Percentiles rank a stretch among this genome's conserved stretches.
Evolutionary conservation across 2,113 vertebrate genomes (phyloP).

Genomic region (Psittacara wagleri): DNA sequence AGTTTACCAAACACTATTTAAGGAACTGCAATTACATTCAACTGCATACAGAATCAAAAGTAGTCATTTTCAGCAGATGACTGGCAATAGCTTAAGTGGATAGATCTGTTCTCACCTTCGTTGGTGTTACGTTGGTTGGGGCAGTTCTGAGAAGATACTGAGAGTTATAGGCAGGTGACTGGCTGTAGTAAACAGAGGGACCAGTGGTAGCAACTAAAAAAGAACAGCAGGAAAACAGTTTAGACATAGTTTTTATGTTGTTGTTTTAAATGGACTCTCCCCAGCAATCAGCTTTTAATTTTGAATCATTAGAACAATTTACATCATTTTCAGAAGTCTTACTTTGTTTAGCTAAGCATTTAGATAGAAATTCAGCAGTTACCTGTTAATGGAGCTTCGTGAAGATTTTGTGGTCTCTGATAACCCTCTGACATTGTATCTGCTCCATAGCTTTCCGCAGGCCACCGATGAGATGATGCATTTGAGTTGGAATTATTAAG

Average conservation of each 20-base stretch:
- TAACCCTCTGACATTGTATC: slow-evolving; percentile 85
- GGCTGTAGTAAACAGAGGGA: slow-evolving; percentile 89
- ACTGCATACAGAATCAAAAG: not conserved
- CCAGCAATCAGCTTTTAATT: not conserved
- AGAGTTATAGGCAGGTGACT: slow-evolving; percentile 92
- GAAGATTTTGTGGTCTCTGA: slow-evolving; percentile 85
- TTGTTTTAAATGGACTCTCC: not conserved
- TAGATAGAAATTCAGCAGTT: not conserved
- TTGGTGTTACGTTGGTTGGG: slow-evolving; percentile 88
- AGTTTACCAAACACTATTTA: not conserved
- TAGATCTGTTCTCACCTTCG: slow-evolving; percentile 81
- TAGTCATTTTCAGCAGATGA: not conserved
- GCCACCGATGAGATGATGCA: slow-evolving; percentile 82
- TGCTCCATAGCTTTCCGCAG: slow-evolving; percentile 82
- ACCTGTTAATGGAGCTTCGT: slow-evolving; percentile 92
- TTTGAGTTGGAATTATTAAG: slow-evolving; percentile 79
- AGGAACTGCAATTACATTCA: not conserved
- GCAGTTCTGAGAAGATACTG: slow-evolving; percentile 93
- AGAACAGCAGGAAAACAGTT: not conserved
- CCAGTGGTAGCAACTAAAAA: slow-evolving; percentile 89
- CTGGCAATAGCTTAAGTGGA: not conserved
- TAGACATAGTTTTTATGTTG: not conserved
- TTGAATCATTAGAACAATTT: not conserved
- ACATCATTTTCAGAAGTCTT: not conserved
- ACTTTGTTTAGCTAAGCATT: not conserved